Evolutionary conservation across 2,888 invertebrate species (phyloP).

Genomic region (Oscheius onirici): DNA sequence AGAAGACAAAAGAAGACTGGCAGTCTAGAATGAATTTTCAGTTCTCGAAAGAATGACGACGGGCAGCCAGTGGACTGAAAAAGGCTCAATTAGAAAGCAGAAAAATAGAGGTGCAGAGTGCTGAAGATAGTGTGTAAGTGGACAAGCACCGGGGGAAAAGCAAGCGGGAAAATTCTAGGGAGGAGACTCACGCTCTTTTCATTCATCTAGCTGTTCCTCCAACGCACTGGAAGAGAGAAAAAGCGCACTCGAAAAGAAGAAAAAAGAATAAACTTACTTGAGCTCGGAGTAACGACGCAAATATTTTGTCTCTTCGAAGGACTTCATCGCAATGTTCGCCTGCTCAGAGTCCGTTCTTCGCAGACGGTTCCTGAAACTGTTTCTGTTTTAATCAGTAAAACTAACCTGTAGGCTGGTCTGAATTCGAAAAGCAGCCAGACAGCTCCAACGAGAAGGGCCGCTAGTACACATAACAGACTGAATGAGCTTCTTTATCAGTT

Average conservation of each 20-base stretch:
- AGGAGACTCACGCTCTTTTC: conserved; percentile 18
- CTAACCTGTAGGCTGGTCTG: conserved; percentile 45
- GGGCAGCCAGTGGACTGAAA: conserved; percentile 53
- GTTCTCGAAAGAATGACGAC: conserved; percentile 53
- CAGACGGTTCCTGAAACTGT: conserved; percentile 47
- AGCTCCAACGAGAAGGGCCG: conserved; percentile 43
- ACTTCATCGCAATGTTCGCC: conserved; percentile 45
- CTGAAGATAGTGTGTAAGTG: conserved; percentile 3
- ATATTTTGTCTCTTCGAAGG: conserved; percentile 56
- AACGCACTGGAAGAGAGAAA: conserved; percentile 5
- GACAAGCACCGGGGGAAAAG: not conserved
- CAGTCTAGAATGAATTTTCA: conserved; percentile 4
- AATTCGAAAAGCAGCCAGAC: conserved; percentile 52
- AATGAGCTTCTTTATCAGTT: not conserved
- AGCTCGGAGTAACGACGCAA: conserved; percentile 54
- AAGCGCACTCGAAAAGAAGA: not conserved
- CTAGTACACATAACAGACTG: conserved; percentile 44
- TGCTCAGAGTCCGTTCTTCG: conserved; percentile 49
- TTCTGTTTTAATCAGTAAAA: not conserved
- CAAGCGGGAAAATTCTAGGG: not conserved
- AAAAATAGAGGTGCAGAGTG: conserved; percentile 6
- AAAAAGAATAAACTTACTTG: conserved; percentile 42
- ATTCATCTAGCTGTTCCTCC: conserved; percentile 25
- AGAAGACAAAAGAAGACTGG: not conserved
- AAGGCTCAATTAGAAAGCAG: not conserved